Conservation (phyloP, 2,797 vertebrate species). For the Falco cherrug region DNA sequence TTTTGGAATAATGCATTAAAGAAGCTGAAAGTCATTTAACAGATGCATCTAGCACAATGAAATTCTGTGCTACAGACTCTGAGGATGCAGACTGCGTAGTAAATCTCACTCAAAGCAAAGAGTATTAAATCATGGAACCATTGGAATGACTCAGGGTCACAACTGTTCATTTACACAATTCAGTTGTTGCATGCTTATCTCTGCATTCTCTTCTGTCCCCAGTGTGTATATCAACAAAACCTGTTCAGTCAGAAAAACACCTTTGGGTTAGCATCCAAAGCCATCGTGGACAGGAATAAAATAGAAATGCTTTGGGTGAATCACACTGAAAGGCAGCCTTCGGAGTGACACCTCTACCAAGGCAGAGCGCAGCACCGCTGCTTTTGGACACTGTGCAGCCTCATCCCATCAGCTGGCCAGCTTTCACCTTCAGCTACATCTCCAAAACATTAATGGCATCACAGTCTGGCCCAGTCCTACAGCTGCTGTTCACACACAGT, state of each 20-base stretch:
- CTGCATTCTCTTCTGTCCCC: neutral
- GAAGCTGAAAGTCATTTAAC: neutral
- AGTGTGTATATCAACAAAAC: neutral
- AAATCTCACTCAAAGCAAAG: neutral
- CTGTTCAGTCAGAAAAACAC: neutral
- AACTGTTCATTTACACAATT: neutral
- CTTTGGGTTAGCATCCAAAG: neutral
- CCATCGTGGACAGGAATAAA: neutral
- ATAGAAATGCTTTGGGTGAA: neutral
- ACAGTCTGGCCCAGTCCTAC: neutral
- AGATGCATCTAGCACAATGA: neutral
- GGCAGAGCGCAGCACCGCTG: accelerated
- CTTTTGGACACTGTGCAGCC: neutral
- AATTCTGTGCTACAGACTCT: neutral
- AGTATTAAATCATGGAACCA: neutral
- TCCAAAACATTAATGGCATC: neutral
- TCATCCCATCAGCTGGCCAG: neutral
- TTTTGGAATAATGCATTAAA: neutral
- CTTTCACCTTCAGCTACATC: neutral
- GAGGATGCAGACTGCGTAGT: neutral
- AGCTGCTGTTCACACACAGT: neutral
- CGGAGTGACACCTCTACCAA: neutral
- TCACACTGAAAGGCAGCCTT: neutral
- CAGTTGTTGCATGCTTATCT: neutral
- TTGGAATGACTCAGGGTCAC: neutral